Conservation (phyloP, 2,797 vertebrate genomes). For the Diglossa cyanea region DNA sequence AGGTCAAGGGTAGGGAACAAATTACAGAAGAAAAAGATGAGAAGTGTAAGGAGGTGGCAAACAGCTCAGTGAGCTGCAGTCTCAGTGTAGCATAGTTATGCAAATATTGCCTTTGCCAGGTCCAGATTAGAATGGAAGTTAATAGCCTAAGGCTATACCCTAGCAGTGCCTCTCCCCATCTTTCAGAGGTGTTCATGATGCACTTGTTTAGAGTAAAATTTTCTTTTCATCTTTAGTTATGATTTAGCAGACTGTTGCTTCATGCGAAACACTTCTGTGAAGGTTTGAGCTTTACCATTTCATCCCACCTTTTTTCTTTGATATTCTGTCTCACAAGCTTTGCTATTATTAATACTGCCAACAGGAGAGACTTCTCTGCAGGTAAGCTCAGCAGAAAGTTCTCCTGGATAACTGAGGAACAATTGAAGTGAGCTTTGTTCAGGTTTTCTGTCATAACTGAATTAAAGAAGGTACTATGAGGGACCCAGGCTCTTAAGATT, state of each 20-base stretch:
- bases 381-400: not conserved
- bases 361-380: not conserved
- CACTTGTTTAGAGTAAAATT: not conserved
- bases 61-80: not conserved
- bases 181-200: not conserved
- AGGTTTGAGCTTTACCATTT: not conserved
- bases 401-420: not conserved
- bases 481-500: not conserved
- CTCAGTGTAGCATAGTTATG: not conserved
- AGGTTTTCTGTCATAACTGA: not conserved
- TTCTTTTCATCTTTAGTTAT: not conserved
- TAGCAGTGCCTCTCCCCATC: not conserved
- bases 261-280: not conserved
- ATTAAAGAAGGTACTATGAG: not conserved
- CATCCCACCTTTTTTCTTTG: not conserved
- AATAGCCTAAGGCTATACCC: not conserved
- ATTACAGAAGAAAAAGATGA: not conserved
- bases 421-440: not conserved
- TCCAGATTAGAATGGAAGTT: not conserved
- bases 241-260: not conserved
- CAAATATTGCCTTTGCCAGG: not conserved
- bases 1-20: conserved; percentile 1
- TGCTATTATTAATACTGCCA: not conserved
- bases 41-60: not conserved
- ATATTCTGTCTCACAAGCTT: not conserved